Percentiles rank a stretch among this genome's conserved stretches.
These are phyloP conservation scores for Uropsilus gracilis DNA, from an alignment of 2,113 vertebrate genomes.

Conservation along the genomic window DNA sequence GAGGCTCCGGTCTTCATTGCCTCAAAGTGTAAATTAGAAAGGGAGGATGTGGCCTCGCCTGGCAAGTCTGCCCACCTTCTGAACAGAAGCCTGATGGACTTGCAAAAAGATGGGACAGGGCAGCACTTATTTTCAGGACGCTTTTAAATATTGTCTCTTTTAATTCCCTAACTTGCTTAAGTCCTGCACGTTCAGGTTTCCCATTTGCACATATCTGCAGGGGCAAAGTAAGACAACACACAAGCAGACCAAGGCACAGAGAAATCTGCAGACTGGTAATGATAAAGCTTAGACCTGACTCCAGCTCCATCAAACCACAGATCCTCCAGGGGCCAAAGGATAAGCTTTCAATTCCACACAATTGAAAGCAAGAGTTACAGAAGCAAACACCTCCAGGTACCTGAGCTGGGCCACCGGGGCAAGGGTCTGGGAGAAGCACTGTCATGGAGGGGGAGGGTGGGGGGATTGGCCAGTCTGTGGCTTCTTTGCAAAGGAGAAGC, in stretches of 20 bases:
- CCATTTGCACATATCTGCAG: neutral
- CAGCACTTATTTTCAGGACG: neutral
- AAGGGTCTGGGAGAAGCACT: neutral
- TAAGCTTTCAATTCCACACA: neutral
- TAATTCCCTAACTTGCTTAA: neutral
- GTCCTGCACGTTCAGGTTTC: neutral
- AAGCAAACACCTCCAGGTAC: neutral
- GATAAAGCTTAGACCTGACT: neutral
- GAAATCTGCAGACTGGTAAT: neutral
- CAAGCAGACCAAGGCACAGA: neutral
- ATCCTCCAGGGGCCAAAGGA: neutral
- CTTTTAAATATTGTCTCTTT: neutral
- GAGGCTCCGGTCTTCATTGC: neutral
- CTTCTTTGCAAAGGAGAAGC: neutral
- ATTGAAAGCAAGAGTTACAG: neutral
- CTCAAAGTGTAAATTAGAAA: neutral
- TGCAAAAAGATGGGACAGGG: neutral
- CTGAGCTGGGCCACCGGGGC: too few relatives aligned
- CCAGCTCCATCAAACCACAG: neutral
- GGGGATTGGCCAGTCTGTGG: accelerated
- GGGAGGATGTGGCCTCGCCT: accelerated
- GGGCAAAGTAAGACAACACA: neutral
- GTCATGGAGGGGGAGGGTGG: too few relatives aligned
- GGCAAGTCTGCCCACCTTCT: accelerated
- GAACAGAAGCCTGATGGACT: accelerated